Evolutionary conservation across 2,888 invertebrate species (phyloP), one percentile per base, ranked within the genome.

Genomic region (Epistrophella euchroma): DNA sequence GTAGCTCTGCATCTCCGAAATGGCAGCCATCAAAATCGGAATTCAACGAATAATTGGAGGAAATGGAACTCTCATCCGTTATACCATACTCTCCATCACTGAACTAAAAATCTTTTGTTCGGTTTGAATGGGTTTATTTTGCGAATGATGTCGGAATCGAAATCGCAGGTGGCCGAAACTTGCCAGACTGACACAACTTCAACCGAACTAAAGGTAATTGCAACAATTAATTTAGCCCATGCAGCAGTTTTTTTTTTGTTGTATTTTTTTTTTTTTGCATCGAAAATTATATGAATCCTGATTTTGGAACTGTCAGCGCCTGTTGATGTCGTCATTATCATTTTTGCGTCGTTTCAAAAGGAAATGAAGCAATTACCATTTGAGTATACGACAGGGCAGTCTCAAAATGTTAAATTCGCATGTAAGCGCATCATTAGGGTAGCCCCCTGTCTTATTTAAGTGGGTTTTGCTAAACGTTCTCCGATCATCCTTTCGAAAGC

Each of bases 391-490:
- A 64, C n/a, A n/a, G n/a, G 47, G 64, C 35, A 60, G 60, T 22
- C 28, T 70, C 56, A 71, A 86, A 86, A 68, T 86, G 64, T 17
- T 77, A 71, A 73, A 78, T 58, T 86, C 74, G 77, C 82, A 86
- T 86, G 77, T 66, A 68, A 82, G 74, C 74, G 45, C 62, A 47
- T 74, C 86, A 78, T 86, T 86, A 86, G 40, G 15, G 62, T 28
- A 15, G 40, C 9, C 11, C 68, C 7, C 62, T 22, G 37, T 17
- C 35, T 62, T 70, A n/a, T 9, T 28, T 32, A 62, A 77, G 86
- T 86, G 82, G 82, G 71, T 86, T 86, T 77, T 86, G 82, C 77
- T 86, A 82, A 86, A 78, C 82, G 78, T 74, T 64, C 32, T 45
- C 13, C 81, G 71, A 81, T 81, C 43, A 75, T 74, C 68, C 50